phyloP scores from a whole-genome alignment of 1,140 invertebrate genomes.

The Leptonema lineaticorne region DNA sequence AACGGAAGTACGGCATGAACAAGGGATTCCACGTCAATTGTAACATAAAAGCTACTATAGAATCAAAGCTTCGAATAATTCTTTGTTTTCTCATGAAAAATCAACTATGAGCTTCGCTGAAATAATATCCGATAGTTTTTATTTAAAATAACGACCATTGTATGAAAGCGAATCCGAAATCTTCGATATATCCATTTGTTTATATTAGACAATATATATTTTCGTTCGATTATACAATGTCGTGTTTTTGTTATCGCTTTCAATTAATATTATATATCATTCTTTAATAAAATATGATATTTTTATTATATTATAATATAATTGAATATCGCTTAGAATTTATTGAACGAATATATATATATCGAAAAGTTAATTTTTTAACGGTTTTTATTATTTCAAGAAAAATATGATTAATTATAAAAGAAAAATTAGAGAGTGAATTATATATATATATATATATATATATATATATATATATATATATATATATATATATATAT shows the following conservation, averaged over 20 bases:
- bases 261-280: too few relatives aligned
- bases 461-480: background rate
- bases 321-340: too few relatives aligned
- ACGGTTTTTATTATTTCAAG: too few relatives aligned
- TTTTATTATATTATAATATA: too few relatives aligned
- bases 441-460: background rate
- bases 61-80: background rate
- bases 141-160: background rate
- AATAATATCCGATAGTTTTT: background rate
- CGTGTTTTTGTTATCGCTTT: too few relatives aligned
- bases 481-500: background rate
- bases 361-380: too few relatives aligned
- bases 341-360: too few relatives aligned
- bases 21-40: constrained; percentile 14
- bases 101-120: background rate
- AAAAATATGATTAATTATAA: too few relatives aligned
- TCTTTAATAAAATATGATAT: too few relatives aligned
- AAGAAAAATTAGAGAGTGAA: background rate
- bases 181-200: too few relatives aligned
- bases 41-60: constrained; percentile 11
- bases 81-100: background rate
- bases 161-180: background rate
- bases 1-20: constrained; percentile 14
- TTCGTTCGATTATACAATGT: too few relatives aligned
- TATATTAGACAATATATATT: too few relatives aligned